Percentiles rank a stretch among this genome's conserved stretches.
Evolutionary conservation across 2,113 vertebrate genomes (phyloP).

Genomic region (Xyrauchen texanus): DNA sequence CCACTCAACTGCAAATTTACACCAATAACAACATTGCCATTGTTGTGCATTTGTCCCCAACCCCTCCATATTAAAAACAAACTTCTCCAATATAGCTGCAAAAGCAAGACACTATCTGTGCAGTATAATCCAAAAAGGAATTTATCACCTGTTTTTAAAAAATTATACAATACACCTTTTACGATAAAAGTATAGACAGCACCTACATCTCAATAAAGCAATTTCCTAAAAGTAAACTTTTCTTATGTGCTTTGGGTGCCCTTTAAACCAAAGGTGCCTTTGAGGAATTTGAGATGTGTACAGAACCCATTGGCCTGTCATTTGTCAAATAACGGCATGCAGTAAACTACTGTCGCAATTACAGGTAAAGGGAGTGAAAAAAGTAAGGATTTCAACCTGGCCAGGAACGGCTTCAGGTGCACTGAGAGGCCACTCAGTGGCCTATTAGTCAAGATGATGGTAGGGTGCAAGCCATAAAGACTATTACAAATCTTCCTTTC

Average conservation of each 20-base stretch:
- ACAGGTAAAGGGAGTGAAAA: slow-evolving; percentile 59
- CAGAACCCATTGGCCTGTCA: slow-evolving; percentile 61
- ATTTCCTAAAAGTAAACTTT: slow-evolving; percentile 30
- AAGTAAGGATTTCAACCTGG: slow-evolving; percentile 66
- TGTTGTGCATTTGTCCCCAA: not conserved
- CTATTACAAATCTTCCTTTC: slow-evolving; percentile 67
- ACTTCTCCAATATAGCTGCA: slow-evolving; percentile 41
- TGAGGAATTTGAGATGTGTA: slow-evolving; percentile 25
- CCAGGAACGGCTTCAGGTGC: slow-evolving; percentile 69
- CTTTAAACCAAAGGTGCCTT: slow-evolving; percentile 38
- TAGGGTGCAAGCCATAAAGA: slow-evolving; percentile 62
- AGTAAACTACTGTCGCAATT: slow-evolving; percentile 58
- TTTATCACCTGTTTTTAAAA: slow-evolving; percentile 6
- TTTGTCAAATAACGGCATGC: slow-evolving; percentile 62
- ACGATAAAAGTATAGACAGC: slow-evolving; percentile 29
- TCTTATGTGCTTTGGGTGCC: slow-evolving; percentile 17
- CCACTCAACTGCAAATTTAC: slow-evolving; percentile 3
- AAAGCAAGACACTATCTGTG: slow-evolving; percentile 17
- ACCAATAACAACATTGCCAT: slow-evolving; percentile 8
- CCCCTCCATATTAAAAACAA: slow-evolving; percentile 24
- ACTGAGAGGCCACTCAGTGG: slow-evolving; percentile 63
- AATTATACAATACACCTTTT: not conserved
- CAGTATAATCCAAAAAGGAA: slow-evolving; percentile 27
- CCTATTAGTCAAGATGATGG: slow-evolving; percentile 69
- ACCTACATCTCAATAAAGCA: not conserved